Base-by-base conservation (phyloP, 2,888 invertebrate genomes). In the Polia nebulosa region DNA sequence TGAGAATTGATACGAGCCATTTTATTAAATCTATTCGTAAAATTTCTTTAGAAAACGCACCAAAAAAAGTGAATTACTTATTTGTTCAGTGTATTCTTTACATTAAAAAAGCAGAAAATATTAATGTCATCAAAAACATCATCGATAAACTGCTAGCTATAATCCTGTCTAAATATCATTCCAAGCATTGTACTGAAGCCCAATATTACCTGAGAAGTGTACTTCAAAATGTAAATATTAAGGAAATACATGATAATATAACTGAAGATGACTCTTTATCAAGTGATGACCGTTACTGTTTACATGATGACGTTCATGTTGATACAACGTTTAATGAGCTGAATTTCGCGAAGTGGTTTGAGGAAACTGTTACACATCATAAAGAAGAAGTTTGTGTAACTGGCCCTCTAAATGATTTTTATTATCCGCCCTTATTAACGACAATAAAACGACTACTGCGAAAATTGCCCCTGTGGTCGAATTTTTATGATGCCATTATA, bases 1-100 rank as follows among this genome's bases (percentile, higher is more conserved):
- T 68, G 68, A 61, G 68, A 64, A 64, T 64, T 58, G 64, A 64
- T 64, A 64, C 64, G 55, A 67, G 67, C 60, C 67, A 67, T 60
- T 67, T 67, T 67, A 60, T 67, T 60, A 66, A 66, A 66, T 59
- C 65, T 66, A 66, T 66, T 66, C 65, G 59, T 66, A 66, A 66
- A 53, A 59, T 67, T 67, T 67, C 67, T 55, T 67, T 67, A 60
- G 60, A 67, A 59, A 66, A 59, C 59, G 59, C 65, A 66, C 58
- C 65, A 66, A 41, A 59, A 66, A 66, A 66, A 59, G 66, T 66
- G 59, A 66, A 59, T 59, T 66, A 11, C 59, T 66, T 66, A 59
- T 66, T 66, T 66, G 66, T 66, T 66, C 66, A 59, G 59, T 66
- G 66, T 66, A 66, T 66, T 66, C 66, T 67, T 67, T 67, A 67